Base-by-base conservation (phyloP, 1,140 invertebrate genomes). In the Tribolium madens region DNA sequence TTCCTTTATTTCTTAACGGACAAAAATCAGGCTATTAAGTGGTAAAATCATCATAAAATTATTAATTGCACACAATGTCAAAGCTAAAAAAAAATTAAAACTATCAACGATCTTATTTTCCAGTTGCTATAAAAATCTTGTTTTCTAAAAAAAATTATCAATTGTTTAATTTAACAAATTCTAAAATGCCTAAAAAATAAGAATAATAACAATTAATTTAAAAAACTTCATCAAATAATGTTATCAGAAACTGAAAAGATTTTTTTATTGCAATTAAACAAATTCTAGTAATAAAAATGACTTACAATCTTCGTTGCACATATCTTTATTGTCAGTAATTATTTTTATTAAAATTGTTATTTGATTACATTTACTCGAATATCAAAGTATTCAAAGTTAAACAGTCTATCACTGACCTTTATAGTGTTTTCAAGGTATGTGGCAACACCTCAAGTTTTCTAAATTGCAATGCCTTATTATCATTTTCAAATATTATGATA, bases 391-490 rank as follows among this genome's bases (percentile, higher is more conserved):
- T n/a, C n/a, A 9, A 1, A 64, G 18, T 13, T n/a, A n/a, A 33
- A 31, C 57, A 33, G 14, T 42, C 13, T 64, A 64, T 33, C 57
- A 64, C 57, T 64, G 57, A 64, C 57, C 57, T 64, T 64, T 57
- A n/a, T n/a, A 57, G n/a, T 9, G 26, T 14, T 64, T 14, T 14
- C 26, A 21, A 21, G 14, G n/a, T 6, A 33, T 64, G 21, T 64
- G 57, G 57, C 57, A 64, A 64, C 57, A 64, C 57, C 57, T 64
- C 26, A 33, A 64, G 13, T 13, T 64, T 64, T 64, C n/a, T 64
- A 33, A 64, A 64, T 64, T 64, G 31, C n/a, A 64, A n/a, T 64
- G 12, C 31, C 26, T 64, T 33, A 26, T 18, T n/a, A 64, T 33
- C 26, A 31, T 64, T 64, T 31, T 33, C 57, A 64, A 31, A 64